Conservation (phyloP, 2,888 invertebrate genomes). For the Melieria picta region DNA sequence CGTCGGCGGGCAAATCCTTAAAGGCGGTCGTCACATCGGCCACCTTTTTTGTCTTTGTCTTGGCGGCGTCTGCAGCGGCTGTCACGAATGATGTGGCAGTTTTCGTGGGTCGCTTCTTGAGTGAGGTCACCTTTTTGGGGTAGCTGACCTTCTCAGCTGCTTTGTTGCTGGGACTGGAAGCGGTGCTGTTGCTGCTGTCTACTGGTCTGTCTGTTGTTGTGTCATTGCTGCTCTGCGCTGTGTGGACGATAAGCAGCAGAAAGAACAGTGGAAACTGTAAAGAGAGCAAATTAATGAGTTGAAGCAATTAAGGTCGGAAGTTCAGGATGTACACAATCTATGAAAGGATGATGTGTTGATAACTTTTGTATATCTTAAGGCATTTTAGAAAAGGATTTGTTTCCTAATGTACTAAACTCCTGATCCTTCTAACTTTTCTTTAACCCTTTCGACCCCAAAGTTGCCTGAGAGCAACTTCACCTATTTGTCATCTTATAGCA, state of each 20-base stretch:
- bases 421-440: no score
- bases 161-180: slow-evolving; percentile 31
- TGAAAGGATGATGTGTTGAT: no score
- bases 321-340: no score
- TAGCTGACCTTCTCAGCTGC: slow-evolving; percentile 48
- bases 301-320: background rate
- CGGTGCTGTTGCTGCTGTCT: no score
- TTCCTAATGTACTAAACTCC: no score
- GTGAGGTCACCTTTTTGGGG: slow-evolving; percentile 61
- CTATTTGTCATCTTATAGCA: no score
- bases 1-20: slow-evolving; percentile 59
- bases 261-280: slow-evolving; percentile 42
- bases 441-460: no score
- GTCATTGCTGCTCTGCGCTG: slow-evolving; percentile 37
- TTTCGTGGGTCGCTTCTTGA: slow-evolving; percentile 58
- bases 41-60: slow-evolving; percentile 33
- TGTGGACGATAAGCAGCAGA: slow-evolving; percentile 42
- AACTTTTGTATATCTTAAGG: no score
- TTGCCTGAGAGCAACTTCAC: no score
- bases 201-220: slow-evolving; percentile 16
- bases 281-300: background rate
- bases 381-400: no score
- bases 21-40: slow-evolving; percentile 54
- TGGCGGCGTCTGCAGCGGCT: background rate
- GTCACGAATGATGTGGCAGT: slow-evolving; percentile 42